These are phyloP conservation scores for Euphonia xanthogaster DNA, from an alignment of 2,797 vertebrate species.

Conservation along the genomic window DNA sequence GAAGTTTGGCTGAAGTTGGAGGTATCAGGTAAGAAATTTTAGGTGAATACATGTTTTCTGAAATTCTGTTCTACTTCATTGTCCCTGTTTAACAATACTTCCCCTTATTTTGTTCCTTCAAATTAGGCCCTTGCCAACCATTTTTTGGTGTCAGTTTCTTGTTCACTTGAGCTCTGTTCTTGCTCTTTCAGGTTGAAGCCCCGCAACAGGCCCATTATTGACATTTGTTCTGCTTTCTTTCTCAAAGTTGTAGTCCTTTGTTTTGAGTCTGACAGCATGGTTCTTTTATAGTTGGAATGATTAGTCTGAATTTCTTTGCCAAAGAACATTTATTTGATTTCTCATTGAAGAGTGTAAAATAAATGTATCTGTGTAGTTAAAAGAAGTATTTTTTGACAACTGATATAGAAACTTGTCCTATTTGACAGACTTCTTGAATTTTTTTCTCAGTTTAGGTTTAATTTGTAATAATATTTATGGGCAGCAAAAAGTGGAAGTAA, in stretches of 20 bases:
- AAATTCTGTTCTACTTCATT: neutral
- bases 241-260: fast-evolving
- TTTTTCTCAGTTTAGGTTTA: neutral
- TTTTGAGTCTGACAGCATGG: neutral
- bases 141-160: neutral
- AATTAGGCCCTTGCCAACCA: neutral
- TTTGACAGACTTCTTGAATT: neutral
- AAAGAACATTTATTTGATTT: neutral
- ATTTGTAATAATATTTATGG: neutral
- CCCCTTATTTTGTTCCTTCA: neutral
- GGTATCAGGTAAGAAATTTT: neutral
- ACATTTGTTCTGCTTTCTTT: neutral
- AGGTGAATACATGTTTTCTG: neutral
- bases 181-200: neutral
- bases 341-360: neutral
- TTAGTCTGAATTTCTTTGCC: neutral
- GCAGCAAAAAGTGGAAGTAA: neutral
- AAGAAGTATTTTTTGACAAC: neutral
- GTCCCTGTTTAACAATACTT: neutral
- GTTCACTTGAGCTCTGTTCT: neutral
- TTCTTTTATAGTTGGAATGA: neutral
- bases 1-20: neutral
- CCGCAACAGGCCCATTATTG: neutral
- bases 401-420: neutral
- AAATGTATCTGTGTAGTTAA: neutral